Percentiles rank a stretch among this genome's conserved stretches.
Conservation (phyloP, 2,113 vertebrate species). For the Ptyas mucosa region DNA sequence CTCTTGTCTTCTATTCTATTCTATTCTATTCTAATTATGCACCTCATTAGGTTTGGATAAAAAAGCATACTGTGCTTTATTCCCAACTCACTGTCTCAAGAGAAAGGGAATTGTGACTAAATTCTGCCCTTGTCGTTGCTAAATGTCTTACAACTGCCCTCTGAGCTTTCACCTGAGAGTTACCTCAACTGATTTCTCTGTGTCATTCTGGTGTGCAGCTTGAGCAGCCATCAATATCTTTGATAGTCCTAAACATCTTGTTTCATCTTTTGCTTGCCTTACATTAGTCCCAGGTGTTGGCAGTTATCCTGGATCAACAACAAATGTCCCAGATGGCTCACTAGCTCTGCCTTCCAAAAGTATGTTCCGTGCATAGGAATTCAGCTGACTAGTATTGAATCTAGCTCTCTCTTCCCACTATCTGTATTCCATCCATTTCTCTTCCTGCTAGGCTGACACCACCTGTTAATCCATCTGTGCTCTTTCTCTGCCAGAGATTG, state of each 20-base stretch:
- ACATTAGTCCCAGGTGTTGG: constrained; percentile 47
- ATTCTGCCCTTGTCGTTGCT: constrained; percentile 15
- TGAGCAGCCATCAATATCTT: constrained; percentile 35
- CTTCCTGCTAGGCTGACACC: constrained; percentile 52
- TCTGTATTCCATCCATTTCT: constrained; percentile 62
- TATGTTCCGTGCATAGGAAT: constrained; percentile 54
- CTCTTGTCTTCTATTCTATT: too few species aligned
- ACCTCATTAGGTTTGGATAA: constrained; percentile 45
- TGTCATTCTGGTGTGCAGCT: constrained; percentile 30
- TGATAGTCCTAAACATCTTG: constrained; percentile 28
- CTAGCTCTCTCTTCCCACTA: constrained; percentile 57
- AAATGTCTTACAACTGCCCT: constrained; percentile 11
- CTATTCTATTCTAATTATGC: not conserved
- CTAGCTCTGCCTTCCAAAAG: constrained; percentile 60
- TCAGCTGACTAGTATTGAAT: constrained; percentile 60
- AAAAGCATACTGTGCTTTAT: constrained; percentile 39
- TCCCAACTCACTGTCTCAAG: not conserved
- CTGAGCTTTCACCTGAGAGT: constrained; percentile 23
- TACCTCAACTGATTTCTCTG: constrained; percentile 17
- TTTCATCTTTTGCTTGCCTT: constrained; percentile 35
- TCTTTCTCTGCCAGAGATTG: constrained; percentile 42
- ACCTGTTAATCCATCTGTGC: constrained; percentile 70
- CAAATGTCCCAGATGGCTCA: constrained; percentile 60
- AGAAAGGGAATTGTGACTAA: not conserved
- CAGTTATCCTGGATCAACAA: constrained; percentile 41